Conservation (phyloP, 2,888 invertebrate genomes). For the Neoascia interrupta region DNA sequence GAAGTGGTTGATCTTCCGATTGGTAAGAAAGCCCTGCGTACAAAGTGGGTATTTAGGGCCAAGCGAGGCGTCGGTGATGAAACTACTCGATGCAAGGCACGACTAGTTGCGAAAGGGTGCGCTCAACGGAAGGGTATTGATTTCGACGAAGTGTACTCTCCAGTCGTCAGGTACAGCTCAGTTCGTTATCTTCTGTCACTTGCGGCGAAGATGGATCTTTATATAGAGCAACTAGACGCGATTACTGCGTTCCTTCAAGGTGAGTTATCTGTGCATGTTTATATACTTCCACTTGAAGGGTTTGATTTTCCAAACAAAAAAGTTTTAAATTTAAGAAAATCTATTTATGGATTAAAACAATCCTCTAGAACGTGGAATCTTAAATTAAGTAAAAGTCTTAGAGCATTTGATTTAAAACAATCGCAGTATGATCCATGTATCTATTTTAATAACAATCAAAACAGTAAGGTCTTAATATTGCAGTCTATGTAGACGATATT, state of each 20-base stretch:
- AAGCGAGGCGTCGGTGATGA: not conserved
- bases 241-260: no score
- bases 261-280: not conserved
- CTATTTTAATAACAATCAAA: constrained; percentile 7
- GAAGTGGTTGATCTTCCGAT: no score
- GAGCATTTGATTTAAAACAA: no score
- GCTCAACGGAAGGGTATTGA: not conserved
- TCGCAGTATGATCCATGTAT: constrained; percentile 8
- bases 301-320: not conserved
- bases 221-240: not conserved
- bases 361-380: constrained; percentile 2
- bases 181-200: not conserved
- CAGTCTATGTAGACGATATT: not conserved
- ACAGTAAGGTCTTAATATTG: not conserved
- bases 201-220: not conserved
- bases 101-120: not conserved
- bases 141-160: not conserved
- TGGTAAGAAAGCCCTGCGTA: no score
- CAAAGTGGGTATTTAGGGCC: not conserved
- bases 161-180: not conserved
- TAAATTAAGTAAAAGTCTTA: not conserved
- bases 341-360: constrained; percentile 17
- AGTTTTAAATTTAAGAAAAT: not conserved
- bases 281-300: not conserved
- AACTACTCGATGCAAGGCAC: not conserved